A percentile compares a stretch with the other conserved stretches of the same genome.
These are phyloP conservation scores for Lateolabrax maculatus DNA, from an alignment of 2,797 vertebrate genomes.

Conservation along the genomic window DNA sequence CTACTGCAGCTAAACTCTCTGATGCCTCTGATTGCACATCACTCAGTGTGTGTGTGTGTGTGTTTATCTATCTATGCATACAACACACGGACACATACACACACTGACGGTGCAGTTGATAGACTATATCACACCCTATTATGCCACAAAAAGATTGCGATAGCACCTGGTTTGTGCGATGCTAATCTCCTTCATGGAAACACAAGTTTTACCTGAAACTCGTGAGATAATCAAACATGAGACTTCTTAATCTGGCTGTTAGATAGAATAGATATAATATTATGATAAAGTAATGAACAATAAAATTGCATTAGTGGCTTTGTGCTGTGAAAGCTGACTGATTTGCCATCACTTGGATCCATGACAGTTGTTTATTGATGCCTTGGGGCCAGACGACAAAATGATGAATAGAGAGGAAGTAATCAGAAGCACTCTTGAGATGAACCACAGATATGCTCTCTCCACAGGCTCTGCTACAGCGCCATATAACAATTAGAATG, in stretches of 20 bases:
- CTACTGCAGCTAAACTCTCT: slow-evolving; percentile 72
- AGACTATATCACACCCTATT: slow-evolving; percentile 67
- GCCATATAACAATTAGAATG: slow-evolving; percentile 67
- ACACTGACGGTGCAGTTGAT: slow-evolving; percentile 59
- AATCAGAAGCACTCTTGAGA: slow-evolving; percentile 79
- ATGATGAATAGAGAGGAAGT: slow-evolving; percentile 82
- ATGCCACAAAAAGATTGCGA: slow-evolving; percentile 64
- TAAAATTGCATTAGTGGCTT: slow-evolving; percentile 69
- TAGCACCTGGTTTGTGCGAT: slow-evolving; percentile 62
- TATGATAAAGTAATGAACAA: slow-evolving; percentile 76
- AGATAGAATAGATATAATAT: slow-evolving; percentile 60
- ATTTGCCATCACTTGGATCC: slow-evolving; percentile 76
- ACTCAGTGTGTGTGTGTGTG: slow-evolving; percentile 44
- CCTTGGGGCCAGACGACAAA: slow-evolving; percentile 78
- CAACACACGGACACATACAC: slow-evolving; percentile 37
- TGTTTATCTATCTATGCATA: slow-evolving; percentile 64
- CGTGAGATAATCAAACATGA: slow-evolving; percentile 61
- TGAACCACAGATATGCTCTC: slow-evolving; percentile 66
- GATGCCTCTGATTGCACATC: slow-evolving; percentile 80
- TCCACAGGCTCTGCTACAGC: slow-evolving; percentile 54
- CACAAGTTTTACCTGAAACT: slow-evolving; percentile 61
- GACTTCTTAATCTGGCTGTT: slow-evolving; percentile 52
- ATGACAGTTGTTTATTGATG: slow-evolving; percentile 84
- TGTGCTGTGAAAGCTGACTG: slow-evolving; percentile 72
- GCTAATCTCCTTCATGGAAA: slow-evolving; percentile 69